Percentiles rank a stretch among this genome's conserved stretches.
Conservation (phyloP, 2,888 invertebrate species). For the Torymus texanus region DNA sequence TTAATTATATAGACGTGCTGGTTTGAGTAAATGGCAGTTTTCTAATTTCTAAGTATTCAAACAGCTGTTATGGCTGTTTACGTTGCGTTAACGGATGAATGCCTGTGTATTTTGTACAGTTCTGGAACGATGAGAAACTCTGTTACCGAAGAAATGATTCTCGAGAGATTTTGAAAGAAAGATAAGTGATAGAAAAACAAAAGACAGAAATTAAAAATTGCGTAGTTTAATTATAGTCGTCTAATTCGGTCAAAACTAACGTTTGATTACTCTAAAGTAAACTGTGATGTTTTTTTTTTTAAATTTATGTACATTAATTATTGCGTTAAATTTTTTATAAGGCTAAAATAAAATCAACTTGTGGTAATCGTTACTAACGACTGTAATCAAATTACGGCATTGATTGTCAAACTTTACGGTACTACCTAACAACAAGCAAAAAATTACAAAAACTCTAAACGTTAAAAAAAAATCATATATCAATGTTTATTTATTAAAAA, state of each 20-base stretch:
- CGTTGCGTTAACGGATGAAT: constrained; percentile 12
- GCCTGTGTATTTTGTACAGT: constrained; percentile 13
- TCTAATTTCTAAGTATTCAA: constrained; percentile 19
- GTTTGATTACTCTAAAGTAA: constrained; percentile 25
- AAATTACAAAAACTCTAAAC: constrained; percentile 3
- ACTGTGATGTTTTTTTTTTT: constrained; percentile 15
- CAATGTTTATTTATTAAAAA: constrained; percentile 5
- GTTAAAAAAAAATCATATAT: neutral
- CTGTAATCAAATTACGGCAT: constrained; percentile 1
- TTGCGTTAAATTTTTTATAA: neutral
- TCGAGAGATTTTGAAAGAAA: constrained; percentile 11
- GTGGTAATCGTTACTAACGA: neutral
- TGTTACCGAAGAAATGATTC: neutral
- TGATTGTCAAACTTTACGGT: neutral
- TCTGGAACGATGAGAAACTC: constrained; percentile 3
- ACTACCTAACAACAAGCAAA: neutral
- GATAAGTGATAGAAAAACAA: neutral
- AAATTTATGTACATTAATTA: constrained; percentile 26
- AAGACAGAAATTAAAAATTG: neutral
- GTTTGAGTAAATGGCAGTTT: constrained; percentile 1
- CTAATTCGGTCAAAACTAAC: neutral
- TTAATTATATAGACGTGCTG: neutral
- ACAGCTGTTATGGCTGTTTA: constrained; percentile 15
- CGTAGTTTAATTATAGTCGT: constrained; percentile 11
- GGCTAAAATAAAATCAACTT: neutral